phyloP scores from a whole-genome alignment of 2,888 invertebrate genomes.

The Plagodis dolabraria region DNA sequence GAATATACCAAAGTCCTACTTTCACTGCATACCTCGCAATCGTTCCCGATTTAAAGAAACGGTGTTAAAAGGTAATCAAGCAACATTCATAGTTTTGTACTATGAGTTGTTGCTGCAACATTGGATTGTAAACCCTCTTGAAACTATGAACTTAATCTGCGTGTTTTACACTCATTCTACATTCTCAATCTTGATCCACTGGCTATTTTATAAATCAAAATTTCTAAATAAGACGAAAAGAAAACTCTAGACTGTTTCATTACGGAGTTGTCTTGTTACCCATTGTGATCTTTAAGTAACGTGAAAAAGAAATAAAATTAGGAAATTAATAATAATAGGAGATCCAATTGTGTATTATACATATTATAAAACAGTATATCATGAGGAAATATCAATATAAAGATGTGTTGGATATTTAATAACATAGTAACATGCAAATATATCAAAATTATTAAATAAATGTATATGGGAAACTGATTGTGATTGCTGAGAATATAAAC shows the following conservation, averaged over 20 bases:
- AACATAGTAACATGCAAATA: conserved; percentile 8
- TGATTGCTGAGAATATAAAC: conserved; percentile 9
- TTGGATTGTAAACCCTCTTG: conserved; percentile 8
- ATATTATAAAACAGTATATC: conserved; percentile 53
- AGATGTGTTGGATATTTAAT: conserved; percentile 22
- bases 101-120: neutral
- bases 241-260: conserved; percentile 67
- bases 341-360: conserved; percentile 84
- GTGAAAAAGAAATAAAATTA: conserved; percentile 67
- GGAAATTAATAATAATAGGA: conserved; percentile 83
- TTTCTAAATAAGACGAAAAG: conserved; percentile 44
- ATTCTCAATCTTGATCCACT: conserved; percentile 36
- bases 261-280: conserved; percentile 76
- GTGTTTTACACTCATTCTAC: conserved; percentile 11
- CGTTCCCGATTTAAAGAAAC: neutral
- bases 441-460: conserved; percentile 21
- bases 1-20: conserved; percentile 38
- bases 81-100: neutral
- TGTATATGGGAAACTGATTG: conserved; percentile 19
- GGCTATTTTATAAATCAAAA: conserved; percentile 31
- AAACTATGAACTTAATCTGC: conserved; percentile 8
- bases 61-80: neutral
- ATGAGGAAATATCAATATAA: conserved; percentile 36
- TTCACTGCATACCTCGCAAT: conserved; percentile 7
- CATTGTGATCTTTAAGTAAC: conserved; percentile 75